Evolutionary conservation across 2,888 invertebrate species (phyloP).

Genomic region (Linhomoeus sp.): DNA sequence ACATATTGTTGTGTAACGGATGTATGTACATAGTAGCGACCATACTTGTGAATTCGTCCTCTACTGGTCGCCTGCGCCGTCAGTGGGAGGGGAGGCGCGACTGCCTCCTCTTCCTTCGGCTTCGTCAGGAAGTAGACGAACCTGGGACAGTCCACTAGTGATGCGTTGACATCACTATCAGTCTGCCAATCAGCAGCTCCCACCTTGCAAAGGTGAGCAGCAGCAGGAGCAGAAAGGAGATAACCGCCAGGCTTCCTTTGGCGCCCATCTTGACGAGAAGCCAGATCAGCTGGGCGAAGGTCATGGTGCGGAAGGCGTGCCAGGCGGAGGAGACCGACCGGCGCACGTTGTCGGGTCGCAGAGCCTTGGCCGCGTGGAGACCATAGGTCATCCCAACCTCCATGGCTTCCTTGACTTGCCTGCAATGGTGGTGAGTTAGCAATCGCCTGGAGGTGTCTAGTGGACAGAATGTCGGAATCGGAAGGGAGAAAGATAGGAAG

Average conservation of each 20-base stretch:
- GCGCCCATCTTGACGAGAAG: conserved; percentile 10
- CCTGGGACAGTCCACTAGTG: no score
- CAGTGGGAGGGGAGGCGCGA: conserved; percentile 5
- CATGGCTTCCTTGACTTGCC: not conserved
- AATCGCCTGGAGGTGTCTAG: no score
- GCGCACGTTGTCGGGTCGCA: conserved; percentile 18
- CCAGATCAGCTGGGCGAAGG: conserved; percentile 19
- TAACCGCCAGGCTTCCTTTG: no score
- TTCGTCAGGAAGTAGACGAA: conserved; percentile 21
- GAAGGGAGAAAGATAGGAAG: no score
- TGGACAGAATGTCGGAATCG: conserved; percentile 9
- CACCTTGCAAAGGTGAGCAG: no score
- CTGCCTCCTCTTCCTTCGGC: conserved; percentile 13
- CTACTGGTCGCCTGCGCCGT: no score
- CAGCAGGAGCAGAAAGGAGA: no score
- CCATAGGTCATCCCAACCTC: conserved; percentile 11
- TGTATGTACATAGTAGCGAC: no score
- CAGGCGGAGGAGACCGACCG: conserved; percentile 11
- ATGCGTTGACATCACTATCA: no score
- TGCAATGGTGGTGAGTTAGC: no score
- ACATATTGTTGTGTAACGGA: conserved; percentile 5
- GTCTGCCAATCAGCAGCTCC: no score
- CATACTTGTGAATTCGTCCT: no score
- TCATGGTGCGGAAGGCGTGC: conserved; percentile 13
- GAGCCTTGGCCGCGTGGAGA: conserved; percentile 15